These are phyloP conservation scores for Gonocerus acuteangulatus DNA, from an alignment of 2,888 invertebrate genomes.

Conservation along the genomic window DNA sequence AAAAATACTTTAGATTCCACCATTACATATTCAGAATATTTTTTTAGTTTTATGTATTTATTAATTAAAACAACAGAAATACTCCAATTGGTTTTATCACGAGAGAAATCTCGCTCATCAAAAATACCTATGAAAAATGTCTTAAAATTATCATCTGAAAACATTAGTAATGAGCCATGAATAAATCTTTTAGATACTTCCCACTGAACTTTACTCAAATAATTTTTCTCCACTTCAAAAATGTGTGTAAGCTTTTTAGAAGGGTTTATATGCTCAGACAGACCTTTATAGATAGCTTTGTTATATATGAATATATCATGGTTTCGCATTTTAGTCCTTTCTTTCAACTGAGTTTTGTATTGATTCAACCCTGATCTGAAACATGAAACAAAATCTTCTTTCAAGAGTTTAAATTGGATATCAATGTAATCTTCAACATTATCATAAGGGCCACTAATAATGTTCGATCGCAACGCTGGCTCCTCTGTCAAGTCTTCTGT, in stretches of 20 bases:
- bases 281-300: slow-evolving; percentile 45
- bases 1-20: slow-evolving; percentile 71
- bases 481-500: not conserved
- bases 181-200: slow-evolving; percentile 54
- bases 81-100: slow-evolving; percentile 39
- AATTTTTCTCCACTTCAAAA: slow-evolving; percentile 40
- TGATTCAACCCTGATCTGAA: slow-evolving; percentile 54
- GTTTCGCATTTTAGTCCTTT: slow-evolving; percentile 34
- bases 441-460: slow-evolving; percentile 55
- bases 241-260: slow-evolving; percentile 30
- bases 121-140: slow-evolving; percentile 63
- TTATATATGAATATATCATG: slow-evolving; percentile 48
- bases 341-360: slow-evolving; percentile 19
- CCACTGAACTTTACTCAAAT: slow-evolving; percentile 43
- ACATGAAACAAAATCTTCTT: slow-evolving; percentile 72
- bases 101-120: slow-evolving; percentile 37
- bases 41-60: slow-evolving; percentile 42
- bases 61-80: slow-evolving; percentile 39
- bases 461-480: slow-evolving; percentile 45
- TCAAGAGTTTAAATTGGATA: slow-evolving; percentile 65
- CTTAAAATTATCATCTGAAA: slow-evolving; percentile 61
- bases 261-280: slow-evolving; percentile 32
- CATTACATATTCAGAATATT: slow-evolving; percentile 51
- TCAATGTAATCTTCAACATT: slow-evolving; percentile 66
- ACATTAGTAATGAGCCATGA: slow-evolving; percentile 63